Evolutionary conservation across 2,888 invertebrate genomes (phyloP).

Genomic region (Nudaria mundana): DNA sequence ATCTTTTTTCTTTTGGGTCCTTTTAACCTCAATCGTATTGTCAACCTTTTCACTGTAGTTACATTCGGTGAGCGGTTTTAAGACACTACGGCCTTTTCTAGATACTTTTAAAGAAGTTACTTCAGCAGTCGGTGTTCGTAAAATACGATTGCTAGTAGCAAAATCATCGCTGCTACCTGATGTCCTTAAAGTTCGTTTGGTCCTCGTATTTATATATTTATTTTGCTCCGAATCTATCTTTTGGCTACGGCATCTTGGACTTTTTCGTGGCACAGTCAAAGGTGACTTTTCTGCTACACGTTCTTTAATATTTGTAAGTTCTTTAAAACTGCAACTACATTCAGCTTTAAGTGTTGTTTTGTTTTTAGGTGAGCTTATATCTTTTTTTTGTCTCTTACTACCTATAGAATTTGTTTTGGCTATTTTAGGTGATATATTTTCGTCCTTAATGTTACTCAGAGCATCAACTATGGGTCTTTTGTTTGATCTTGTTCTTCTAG

Average conservation of each 20-base stretch:
- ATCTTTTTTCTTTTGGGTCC: neutral
- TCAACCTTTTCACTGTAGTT: neutral
- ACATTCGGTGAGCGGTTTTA: neutral
- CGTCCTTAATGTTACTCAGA: neutral
- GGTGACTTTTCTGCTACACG: neutral
- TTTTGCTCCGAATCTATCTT: neutral
- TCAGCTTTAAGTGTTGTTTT: too few relatives aligned
- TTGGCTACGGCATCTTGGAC: neutral
- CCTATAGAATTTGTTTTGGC: neutral
- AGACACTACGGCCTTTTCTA: neutral
- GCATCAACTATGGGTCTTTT: slow-evolving; percentile 37
- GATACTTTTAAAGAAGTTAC: neutral
- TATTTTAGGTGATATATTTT: neutral
- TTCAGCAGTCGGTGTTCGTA: neutral
- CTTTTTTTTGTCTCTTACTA: too few relatives aligned
- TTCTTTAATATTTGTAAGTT: slow-evolving; percentile 2
- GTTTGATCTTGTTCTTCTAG: slow-evolving; percentile 39
- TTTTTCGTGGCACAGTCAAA: neutral
- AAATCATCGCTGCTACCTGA: neutral
- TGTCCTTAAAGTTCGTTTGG: neutral
- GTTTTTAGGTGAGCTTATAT: too few relatives aligned
- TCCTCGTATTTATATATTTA: neutral
- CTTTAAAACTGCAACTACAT: neutral
- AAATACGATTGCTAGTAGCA: neutral
- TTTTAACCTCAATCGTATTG: neutral